Conservation (phyloP, 2,888 invertebrate genomes). For the Andrena fulva region DNA sequence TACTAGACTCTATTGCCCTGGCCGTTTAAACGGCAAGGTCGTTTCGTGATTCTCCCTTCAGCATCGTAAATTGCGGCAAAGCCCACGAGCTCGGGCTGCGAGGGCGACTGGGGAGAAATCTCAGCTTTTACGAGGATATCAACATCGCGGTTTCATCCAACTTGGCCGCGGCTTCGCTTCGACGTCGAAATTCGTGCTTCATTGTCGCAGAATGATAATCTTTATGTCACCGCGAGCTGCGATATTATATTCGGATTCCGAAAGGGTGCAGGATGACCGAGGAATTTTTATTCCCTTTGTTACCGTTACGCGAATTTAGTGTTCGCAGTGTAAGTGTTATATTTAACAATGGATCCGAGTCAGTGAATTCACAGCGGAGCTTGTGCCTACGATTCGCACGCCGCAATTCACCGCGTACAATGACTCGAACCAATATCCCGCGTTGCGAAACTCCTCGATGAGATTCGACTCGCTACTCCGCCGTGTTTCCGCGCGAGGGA, state of each 20-base stretch:
- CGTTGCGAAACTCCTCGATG: neutral
- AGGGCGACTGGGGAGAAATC: neutral
- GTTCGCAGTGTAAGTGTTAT: no score
- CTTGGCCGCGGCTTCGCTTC: no score
- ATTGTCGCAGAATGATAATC: neutral
- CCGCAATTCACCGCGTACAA: neutral
- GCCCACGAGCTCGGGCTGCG: neutral
- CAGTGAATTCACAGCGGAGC: no score
- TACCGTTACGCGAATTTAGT: neutral
- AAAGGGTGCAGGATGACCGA: neutral
- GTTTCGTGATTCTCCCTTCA: constrained; percentile 6
- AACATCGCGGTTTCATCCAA: no score
- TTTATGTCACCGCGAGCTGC: no score
- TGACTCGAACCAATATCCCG: neutral
- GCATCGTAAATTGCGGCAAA: constrained; percentile 19
- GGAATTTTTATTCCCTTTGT: neutral
- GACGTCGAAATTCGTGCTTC: no score
- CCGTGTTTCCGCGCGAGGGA: constrained; percentile 1
- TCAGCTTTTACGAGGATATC: neutral
- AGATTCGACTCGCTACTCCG: neutral
- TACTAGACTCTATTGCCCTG: constrained; percentile 17
- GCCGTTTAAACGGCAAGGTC: constrained; percentile 31
- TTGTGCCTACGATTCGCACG: no score
- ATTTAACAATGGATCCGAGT: no score
- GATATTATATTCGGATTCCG: no score